Percentiles rank a stretch among this genome's conserved stretches.
These are phyloP conservation scores for Coenonympha arcania DNA, from an alignment of 2,888 invertebrate species.

Conservation along the genomic window DNA sequence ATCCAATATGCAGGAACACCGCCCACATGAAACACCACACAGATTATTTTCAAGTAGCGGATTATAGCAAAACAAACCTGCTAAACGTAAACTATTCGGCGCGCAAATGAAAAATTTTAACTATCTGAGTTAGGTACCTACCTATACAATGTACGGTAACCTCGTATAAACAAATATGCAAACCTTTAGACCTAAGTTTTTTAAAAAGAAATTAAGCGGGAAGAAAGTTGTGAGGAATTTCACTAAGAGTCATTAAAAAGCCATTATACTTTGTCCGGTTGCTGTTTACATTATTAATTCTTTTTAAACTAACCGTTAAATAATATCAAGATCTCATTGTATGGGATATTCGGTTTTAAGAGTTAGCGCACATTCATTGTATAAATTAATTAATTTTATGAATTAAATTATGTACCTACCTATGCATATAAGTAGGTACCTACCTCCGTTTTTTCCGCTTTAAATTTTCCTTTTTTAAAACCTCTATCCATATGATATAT, in stretches of 20 bases:
- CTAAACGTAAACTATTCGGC: no score
- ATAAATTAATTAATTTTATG: background rate
- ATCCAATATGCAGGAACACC: no score
- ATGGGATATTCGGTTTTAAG: background rate
- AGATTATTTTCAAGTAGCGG: no score
- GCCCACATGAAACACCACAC: no score
- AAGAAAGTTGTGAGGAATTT: constrained; percentile 18
- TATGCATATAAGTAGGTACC: no score
- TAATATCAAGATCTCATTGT: constrained; percentile 25
- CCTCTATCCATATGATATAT: no score
- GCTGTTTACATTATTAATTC: constrained; percentile 29
- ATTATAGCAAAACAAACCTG: no score
- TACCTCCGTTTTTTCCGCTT: no score
- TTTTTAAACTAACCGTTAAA: constrained; percentile 24
- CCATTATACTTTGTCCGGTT: constrained; percentile 27
- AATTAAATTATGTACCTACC: background rate
- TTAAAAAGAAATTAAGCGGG: constrained; percentile 20
- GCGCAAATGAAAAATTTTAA: no score
- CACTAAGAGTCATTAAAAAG: constrained; percentile 28
- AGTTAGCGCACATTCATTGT: background rate
- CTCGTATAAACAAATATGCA: background rate
- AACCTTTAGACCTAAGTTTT: background rate
- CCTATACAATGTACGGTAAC: background rate
- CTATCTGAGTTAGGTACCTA: background rate
- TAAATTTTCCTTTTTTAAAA: no score